Evolutionary conservation across 2,888 invertebrate species (phyloP).

Genomic region (Oscheius myriophilus): DNA sequence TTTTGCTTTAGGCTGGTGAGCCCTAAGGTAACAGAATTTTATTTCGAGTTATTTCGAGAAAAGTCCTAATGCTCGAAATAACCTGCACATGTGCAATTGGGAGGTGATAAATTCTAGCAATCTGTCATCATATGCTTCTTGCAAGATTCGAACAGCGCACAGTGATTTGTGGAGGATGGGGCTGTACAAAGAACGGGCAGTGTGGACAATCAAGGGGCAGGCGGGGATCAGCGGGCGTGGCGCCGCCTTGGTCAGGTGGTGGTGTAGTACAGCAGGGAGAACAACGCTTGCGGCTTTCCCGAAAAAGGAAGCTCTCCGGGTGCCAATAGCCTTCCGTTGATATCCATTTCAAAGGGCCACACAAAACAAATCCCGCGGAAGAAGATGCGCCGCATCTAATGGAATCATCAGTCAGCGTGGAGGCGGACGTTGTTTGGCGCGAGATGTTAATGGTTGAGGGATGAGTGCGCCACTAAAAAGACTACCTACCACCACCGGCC

Average conservation of each 20-base stretch:
- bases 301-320: neutral
- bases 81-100: too few species aligned
- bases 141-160: too few species aligned
- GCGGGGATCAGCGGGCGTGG: constrained; percentile 1
- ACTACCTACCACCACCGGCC: too few species aligned
- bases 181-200: constrained; percentile 15
- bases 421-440: neutral
- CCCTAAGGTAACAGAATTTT: too few species aligned
- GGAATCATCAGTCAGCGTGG: constrained; percentile 7
- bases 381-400: neutral
- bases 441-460: neutral
- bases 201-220: constrained; percentile 12
- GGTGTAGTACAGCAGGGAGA: constrained; percentile 25
- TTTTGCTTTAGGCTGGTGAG: too few species aligned
- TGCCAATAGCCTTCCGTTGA: too few species aligned
- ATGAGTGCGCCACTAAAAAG: constrained; percentile 1
- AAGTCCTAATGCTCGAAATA: too few species aligned
- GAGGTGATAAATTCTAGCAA: too few species aligned
- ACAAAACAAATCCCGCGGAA: too few species aligned
- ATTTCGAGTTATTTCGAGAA: too few species aligned
- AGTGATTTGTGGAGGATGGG: neutral
- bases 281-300: constrained; percentile 2
- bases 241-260: constrained; percentile 27
- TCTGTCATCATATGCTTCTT: too few species aligned
- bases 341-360: too few species aligned